Evolutionary conservation across 2,797 vertebrate genomes (phyloP), one percentile per base, ranked within the genome.

Genomic region (Sebastes steindachneri): DNA sequence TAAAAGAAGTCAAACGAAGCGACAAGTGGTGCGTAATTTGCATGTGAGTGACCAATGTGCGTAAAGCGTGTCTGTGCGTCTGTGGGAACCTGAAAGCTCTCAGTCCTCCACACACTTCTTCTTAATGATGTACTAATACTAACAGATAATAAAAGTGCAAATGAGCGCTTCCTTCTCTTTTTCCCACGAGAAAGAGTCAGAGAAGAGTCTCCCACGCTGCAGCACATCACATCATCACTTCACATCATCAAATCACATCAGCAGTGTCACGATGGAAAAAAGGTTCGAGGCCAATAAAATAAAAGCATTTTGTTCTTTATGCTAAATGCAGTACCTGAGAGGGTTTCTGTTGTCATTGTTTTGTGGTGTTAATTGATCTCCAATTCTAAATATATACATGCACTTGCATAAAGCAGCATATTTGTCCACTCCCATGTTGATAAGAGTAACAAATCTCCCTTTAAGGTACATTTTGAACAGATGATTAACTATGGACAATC

Each of bases 121-220:
- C 14, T 67, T 67, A 82, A 81, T 23, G 62, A 72, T 26, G 76
- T 26, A 26, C 64, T 23, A 68, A 23, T 41, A 80, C n/a, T 58
- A 72, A 82, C 89, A 91, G 75, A 71, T 78, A 37, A 84, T 89
- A 80, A 86, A 89, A 68, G 45, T 26, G 86, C 53, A 79, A 87
- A 80, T 72, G 29, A 15, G 0, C 6, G 23, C 66, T 48, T 55
- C 1, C 0, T 5, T n/a, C 9, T 37, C 2, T 12, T 48, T 67
- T 86, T 87, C 87, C 83, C 88, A 82, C 14, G 87, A 85, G 90
- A 88, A 89, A 11, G 60, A 75, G 12, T 0, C 21, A 17, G 45
- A 28, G 4, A 26, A 7, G 19, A 0, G n/a, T 59, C 48, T 74
- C 33, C 11, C 67, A 26, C 11, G 62, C 17, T 23, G 17, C 0